phyloP scores from a whole-genome alignment of 2,113 vertebrate genomes.

The Etheostoma spectabile region DNA sequence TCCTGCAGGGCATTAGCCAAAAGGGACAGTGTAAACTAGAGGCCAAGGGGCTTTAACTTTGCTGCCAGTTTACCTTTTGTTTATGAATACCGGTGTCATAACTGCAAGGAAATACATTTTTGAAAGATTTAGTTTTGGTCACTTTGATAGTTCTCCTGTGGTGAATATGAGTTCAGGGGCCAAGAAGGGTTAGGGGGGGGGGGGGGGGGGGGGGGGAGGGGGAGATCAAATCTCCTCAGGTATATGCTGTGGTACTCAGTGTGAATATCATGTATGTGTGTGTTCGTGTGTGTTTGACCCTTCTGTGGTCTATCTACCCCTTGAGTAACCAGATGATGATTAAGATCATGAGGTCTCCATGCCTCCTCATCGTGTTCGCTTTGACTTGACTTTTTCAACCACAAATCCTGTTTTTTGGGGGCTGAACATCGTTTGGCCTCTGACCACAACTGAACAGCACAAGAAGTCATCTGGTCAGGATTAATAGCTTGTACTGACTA shows the following conservation, averaged over 20 bases:
- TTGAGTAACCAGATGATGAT: conserved; percentile 69
- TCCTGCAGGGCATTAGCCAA: not conserved
- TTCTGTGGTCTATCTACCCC: conserved; percentile 41
- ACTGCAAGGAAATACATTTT: conserved; percentile 19
- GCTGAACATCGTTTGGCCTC: conserved; percentile 42
- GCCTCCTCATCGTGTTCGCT: conserved; percentile 63
- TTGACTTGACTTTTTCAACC: conserved; percentile 42
- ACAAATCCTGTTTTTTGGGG: conserved; percentile 48
- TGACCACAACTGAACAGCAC: conserved; percentile 51
- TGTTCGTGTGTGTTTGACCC: conserved; percentile 46
- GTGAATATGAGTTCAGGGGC: conserved; percentile 32
- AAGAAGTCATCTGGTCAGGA: conserved; percentile 66
- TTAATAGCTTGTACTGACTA: conserved; percentile 40
- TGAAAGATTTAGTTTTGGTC: conserved; percentile 41
- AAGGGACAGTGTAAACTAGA: not conserved
- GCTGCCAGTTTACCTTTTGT: conserved; percentile 23
- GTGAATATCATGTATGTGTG: conserved; percentile 35
- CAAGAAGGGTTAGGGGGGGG: conserved; percentile 12
- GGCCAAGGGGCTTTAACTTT: not conserved
- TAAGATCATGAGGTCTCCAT: conserved; percentile 72
- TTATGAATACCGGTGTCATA: conserved; percentile 29
- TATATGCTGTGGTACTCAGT: conserved; percentile 22
- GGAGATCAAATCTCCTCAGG: conserved; percentile 47
- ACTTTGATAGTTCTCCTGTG: conserved; percentile 41
- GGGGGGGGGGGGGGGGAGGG: not conserved